A percentile compares a stretch with the other conserved stretches of the same genome.
phyloP scores from a whole-genome alignment of 2,888 invertebrate species.

The Brachylomia viminalis region DNA sequence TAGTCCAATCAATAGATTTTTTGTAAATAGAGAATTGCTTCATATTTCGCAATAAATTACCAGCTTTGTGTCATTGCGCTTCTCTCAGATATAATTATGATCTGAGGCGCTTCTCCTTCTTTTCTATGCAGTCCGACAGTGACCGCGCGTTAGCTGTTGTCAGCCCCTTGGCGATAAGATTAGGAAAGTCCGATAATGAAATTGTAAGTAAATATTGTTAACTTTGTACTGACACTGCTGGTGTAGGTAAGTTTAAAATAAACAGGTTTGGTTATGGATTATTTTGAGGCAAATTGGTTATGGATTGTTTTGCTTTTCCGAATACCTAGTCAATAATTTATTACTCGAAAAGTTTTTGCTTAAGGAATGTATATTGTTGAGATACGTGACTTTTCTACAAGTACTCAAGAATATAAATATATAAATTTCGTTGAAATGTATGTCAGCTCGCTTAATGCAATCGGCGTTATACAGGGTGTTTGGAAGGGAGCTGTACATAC shows the following conservation, averaged over 20 bases:
- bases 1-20: no score
- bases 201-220: slow-evolving; percentile 8
- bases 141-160: no score
- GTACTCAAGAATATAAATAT: neutral
- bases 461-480: neutral
- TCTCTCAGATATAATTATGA: no score
- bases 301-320: neutral
- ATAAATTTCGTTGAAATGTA: neutral
- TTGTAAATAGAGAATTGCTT: no score
- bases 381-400: neutral
- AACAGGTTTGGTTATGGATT: neutral
- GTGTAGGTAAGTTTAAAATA: neutral
- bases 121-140: no score
- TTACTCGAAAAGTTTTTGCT: neutral
- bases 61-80: no score
- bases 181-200: neutral
- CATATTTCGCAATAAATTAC: no score
- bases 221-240: neutral
- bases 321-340: neutral
- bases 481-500: no score
- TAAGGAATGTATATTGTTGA: neutral
- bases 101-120: no score
- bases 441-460: slow-evolving; percentile 9
- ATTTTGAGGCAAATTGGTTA: neutral
- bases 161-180: no score